Evolutionary conservation across 1,140 invertebrate species (phyloP).

Genomic region (Atopsyche davidsoni): DNA sequence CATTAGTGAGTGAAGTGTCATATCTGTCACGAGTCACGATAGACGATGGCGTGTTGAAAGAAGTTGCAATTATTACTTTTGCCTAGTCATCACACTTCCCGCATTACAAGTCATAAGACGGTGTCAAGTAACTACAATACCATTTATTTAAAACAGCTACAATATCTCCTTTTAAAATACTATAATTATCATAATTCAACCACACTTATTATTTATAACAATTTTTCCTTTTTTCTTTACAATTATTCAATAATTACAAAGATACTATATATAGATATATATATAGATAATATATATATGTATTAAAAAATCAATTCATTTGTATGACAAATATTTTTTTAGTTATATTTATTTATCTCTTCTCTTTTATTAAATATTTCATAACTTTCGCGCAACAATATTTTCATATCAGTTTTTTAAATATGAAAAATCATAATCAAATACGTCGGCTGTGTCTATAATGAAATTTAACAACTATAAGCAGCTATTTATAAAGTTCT

Average conservation of each 20-base stretch:
- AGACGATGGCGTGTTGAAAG: no score
- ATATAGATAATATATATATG: slow-evolving; percentile 17
- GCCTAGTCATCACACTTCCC: slow-evolving; percentile 13
- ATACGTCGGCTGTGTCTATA: slow-evolving; percentile 30
- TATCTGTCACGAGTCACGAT: not conserved
- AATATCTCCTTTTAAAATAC: slow-evolving; percentile 30
- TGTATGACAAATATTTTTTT: slow-evolving; percentile 32
- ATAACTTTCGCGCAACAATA: slow-evolving; percentile 31
- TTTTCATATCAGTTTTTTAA: slow-evolving; percentile 30
- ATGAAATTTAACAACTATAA: slow-evolving; percentile 31
- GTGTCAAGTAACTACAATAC: slow-evolving; percentile 30
- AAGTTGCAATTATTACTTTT: no score
- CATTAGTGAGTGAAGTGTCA: slow-evolving; percentile 14
- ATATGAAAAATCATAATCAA: slow-evolving; percentile 32
- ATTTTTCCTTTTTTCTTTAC: slow-evolving; percentile 30
- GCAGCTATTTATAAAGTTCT: slow-evolving; percentile 17
- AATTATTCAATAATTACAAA: slow-evolving; percentile 33
- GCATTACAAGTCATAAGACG: slow-evolving; percentile 29
- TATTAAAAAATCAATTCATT: slow-evolving; percentile 32
- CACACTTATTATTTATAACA: slow-evolving; percentile 32
- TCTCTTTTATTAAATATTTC: slow-evolving; percentile 30
- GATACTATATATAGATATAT: slow-evolving; percentile 26
- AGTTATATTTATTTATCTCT: slow-evolving; percentile 28
- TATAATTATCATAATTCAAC: slow-evolving; percentile 32
- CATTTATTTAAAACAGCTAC: slow-evolving; percentile 32